Conservation (phyloP, 2,113 vertebrate species). For the Okapia johnstoni region DNA sequence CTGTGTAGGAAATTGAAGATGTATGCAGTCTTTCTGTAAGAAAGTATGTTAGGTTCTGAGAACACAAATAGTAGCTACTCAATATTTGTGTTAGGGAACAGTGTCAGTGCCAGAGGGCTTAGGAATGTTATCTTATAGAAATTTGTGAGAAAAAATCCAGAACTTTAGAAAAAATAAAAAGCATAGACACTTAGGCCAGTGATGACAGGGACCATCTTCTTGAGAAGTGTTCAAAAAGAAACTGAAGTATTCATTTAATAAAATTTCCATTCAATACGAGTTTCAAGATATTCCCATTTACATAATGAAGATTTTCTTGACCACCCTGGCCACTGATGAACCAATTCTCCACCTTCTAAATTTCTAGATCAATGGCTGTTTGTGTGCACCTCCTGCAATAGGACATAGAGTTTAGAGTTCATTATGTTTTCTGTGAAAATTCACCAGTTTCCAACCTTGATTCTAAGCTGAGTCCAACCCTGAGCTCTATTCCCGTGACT, state of each 20-base stretch:
- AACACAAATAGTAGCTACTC: not conserved
- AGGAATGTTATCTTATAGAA: not conserved
- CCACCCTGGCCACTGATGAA: not conserved
- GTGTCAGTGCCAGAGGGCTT: not conserved
- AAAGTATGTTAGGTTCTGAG: not conserved
- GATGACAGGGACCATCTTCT: not conserved
- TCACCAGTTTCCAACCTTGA: not conserved
- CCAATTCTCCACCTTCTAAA: not conserved
- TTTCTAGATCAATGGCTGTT: not conserved
- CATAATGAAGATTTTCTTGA: not conserved
- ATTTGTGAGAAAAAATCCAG: not conserved
- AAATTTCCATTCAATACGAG: not conserved
- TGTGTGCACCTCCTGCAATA: not conserved
- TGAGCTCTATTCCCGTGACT: not conserved
- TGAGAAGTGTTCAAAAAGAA: not conserved
- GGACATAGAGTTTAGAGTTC: not conserved
- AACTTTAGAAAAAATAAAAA: not conserved
- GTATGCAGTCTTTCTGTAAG: not conserved
- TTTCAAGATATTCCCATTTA: not conserved
- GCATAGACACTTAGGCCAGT: not conserved
- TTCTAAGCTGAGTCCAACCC: not conserved
- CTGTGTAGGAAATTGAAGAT: not conserved
- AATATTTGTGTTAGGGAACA: not conserved
- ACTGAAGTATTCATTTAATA: not conserved
- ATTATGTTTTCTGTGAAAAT: not conserved